Base-by-base conservation (phyloP, 1,140 invertebrate genomes). In the Listronotus oregonensis region DNA sequence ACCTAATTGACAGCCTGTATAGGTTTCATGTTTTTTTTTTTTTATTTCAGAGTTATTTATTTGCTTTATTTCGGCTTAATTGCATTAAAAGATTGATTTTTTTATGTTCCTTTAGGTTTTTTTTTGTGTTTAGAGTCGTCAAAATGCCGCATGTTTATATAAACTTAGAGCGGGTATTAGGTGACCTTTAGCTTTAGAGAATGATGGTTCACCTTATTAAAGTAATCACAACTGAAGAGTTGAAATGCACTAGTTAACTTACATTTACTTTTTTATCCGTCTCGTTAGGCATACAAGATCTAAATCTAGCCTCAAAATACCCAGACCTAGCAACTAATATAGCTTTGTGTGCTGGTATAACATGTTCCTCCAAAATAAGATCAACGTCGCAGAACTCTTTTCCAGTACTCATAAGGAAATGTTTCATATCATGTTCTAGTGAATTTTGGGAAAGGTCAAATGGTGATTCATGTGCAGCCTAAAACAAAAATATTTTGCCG, bases 251-350 rank as follows among this genome's bases (percentile, higher is more conserved):
- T n/a, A n/a, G n/a, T n/a, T n/a, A n/a, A 82, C 85, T 85, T 80
- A 97, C 94, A 73, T 92, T 92, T 15, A 97, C 94, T 40, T 83
- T 90, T 73, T 93, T 94, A 82, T 96, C 89, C 71, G 88, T 85
- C 21, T 65, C 63, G 21, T 51, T 65, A 7, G 95, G 95, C 87
- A 94, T 95, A 78, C 97, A 97, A 1, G 94, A 97, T 56, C 95
- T 82, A 80, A 97, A 97, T 90, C 97, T 92, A 51, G 91, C 94
- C 78, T 97, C 95, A 79, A 98, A 98, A 78, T 97, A 97, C 14
- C 88, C 88, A 75, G 93, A 95, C 44, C 95, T 81, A 14, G 94
- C 94, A 10, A 94, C 93, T 47, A 98, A 82, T 52, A 97, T 87
- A 14, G 93, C 91, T 79, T 95, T 95, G 78, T 98, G 95, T 6